Evolutionary conservation across 2,888 invertebrate species (phyloP), one percentile per base, ranked within the genome.

Genomic region (Tenthredo livida): DNA sequence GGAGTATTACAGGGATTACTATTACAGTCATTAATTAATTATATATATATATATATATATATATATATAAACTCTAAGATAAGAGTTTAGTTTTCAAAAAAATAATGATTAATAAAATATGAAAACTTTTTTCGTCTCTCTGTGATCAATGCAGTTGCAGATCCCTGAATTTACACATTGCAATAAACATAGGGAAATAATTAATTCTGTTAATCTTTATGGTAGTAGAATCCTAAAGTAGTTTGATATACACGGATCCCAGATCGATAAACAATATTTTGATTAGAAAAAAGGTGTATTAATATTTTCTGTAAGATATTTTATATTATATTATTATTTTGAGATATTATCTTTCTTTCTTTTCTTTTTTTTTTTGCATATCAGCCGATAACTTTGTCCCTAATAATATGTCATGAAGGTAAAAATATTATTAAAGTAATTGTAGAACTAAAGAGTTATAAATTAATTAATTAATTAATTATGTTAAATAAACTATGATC

Each of bases 331-430:
- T n/a, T n/a, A n/a, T 77, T 61, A 61, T 61, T 43, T 80, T 58
- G 17, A 65, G 65, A 80, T 37, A 80, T 54, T 54, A 43, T 43
- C n/a, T 15, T 50, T 29, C 17, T 29, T 29, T 29, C 29, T 29
- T 29, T 29, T 29, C 29, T 29, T 29, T 29, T 29, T 29, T 29
- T 2, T 29, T 29, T 29, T 29, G 1, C 2, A 29, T 29, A 29
- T 47, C 61, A 67, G 67, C 82, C 67, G n/a, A 70, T 83, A 33
- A 83, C 50, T 70, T 83, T 83, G 70, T 83, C 83, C 65, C 83
- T 83, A 83, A 83, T 83, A 83, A 83, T 83, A 83, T 83, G 83
- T 83, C 83, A 83, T 83, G 83, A 83, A 83, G 70, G 65, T 83
- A 83, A 83, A 83, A 83, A 33, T 83, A 67, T 50, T 65, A 43